These are phyloP conservation scores for Diplodus puntazzo DNA, from an alignment of 2,797 vertebrate genomes.

Conservation along the genomic window DNA sequence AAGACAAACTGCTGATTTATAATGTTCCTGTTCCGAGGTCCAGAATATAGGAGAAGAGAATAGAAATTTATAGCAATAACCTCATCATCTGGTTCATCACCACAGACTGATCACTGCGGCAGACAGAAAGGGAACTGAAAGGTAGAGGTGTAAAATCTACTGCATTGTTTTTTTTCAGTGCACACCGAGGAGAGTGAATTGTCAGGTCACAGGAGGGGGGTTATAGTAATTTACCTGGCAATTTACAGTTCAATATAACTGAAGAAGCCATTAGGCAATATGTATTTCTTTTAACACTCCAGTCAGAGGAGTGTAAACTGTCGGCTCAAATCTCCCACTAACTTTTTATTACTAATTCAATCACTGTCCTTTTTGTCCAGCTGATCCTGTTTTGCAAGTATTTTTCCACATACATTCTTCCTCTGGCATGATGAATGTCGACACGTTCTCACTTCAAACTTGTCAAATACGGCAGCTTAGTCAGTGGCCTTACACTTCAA, in stretches of 20 bases:
- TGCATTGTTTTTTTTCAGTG: not conserved
- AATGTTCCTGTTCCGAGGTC: constrained; percentile 3
- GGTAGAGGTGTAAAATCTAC: not conserved
- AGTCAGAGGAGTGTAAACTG: not conserved
- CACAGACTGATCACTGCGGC: not conserved
- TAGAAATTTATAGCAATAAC: not conserved
- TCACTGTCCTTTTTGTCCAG: not conserved
- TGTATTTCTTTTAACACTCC: not conserved
- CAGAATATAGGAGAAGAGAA: not conserved
- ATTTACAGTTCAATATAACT: too few relatives aligned
- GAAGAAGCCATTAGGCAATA: too few relatives aligned
- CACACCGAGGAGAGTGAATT: too few relatives aligned
- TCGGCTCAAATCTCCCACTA: not conserved
- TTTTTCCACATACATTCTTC: not conserved
- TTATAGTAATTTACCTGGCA: too few relatives aligned
- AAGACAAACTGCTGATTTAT: not conserved
- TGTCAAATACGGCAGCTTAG: too few relatives aligned
- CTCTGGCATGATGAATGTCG: not conserved
- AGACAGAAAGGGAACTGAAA: not conserved
- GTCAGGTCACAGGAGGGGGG: too few relatives aligned
- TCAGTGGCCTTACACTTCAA: too few relatives aligned
- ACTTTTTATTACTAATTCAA: not conserved
- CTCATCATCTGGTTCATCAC: constrained; percentile 2
- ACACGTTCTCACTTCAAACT: not conserved
- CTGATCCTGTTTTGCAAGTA: not conserved